These are phyloP conservation scores for Rhinogobio ventralis DNA, from an alignment of 2,797 vertebrate genomes.

Conservation along the genomic window DNA sequence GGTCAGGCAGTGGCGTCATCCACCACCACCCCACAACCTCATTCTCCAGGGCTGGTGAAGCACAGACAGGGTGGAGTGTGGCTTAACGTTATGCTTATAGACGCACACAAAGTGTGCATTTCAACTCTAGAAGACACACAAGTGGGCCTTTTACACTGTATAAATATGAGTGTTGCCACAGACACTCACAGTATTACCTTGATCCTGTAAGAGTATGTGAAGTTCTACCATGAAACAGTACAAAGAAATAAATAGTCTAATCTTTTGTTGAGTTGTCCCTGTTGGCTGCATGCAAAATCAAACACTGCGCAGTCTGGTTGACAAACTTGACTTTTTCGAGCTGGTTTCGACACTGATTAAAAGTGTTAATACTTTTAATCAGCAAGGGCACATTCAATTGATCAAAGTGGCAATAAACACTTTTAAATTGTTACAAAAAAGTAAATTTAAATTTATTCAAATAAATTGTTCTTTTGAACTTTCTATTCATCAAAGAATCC, in stretches of 20 bases:
- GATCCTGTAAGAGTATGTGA: neutral
- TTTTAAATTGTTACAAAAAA: too few species aligned
- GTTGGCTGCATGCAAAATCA: neutral
- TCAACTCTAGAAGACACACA: constrained; percentile 29
- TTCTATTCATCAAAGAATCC: too few species aligned
- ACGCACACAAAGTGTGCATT: constrained; percentile 9
- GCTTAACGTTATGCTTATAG: constrained; percentile 35
- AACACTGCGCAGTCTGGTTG: neutral
- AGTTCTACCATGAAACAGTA: neutral
- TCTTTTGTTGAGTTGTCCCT: neutral
- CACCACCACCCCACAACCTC: constrained; percentile 60
- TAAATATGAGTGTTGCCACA: neutral
- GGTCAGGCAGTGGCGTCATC: constrained; percentile 64
- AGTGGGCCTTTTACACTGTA: neutral
- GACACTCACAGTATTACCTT: neutral
- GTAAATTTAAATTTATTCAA: too few species aligned
- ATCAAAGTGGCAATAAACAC: too few species aligned
- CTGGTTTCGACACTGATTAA: too few species aligned
- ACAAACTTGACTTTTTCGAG: neutral
- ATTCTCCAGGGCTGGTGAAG: constrained; percentile 49
- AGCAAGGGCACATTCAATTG: too few species aligned
- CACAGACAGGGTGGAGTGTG: constrained; percentile 37
- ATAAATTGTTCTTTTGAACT: too few species aligned
- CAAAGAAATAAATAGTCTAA: neutral
- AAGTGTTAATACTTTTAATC: too few species aligned